Evolutionary conservation across 2,888 invertebrate genomes (phyloP), one percentile per base, ranked within the genome.

Genomic region (Nezara viridula): DNA sequence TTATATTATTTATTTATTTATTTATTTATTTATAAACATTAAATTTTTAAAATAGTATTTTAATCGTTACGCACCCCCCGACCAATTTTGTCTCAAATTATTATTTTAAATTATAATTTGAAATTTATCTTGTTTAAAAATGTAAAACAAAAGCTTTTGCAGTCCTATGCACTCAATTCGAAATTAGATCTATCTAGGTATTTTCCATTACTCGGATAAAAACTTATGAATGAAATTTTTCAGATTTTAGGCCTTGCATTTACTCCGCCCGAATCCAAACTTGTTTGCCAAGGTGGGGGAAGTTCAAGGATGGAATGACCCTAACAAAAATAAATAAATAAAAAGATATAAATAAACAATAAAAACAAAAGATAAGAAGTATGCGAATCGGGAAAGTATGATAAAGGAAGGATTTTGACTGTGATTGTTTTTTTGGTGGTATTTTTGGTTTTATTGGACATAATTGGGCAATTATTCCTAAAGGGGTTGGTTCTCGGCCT

Each of bases 401-500:
- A 60, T 60, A 60, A 60, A 60, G 60, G 32, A 60, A 60, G 27
- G 60, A 37, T 73, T 73, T 73, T 32, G 66, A 9, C 32, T 73
- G 32, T 32, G 37, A 44, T 40, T 81, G 44, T 5, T 44, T 81
- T 77, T 47, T 44, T 40, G 21, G 19, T 40, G 40, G 19, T 77
- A 32, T 77, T 77, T 44, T 77, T 44, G 24, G 24, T 81, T 47
- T 40, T 81, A 44, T 81, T 81, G 32, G 44, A 44, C 14, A n/a
- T 81, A 81, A 81, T 81, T 47, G 81, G 81, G 81, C 81, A 44
- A 81, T 81, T 44, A 81, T 81, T 44, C 81, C 81, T 44, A 81
- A 44, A 81, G 44, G 40, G 81, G 44, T 12, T 81, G 10, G n/a
- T 44, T 81, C 81, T 37, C 14, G 44, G 44, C 44, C 44, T 44